Evolutionary conservation across 2,113 vertebrate species (phyloP).

Genomic region (mouse (Mus musculus)): GRCm39 chr4:29068001-29068500

Average conservation of each 20-base stretch:
- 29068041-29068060: not conserved
- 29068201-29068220: not conserved
- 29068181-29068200: not conserved
- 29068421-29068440: slow-evolving; percentile 39
- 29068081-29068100: slow-evolving; percentile 11
- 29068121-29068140: not conserved
- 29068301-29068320: not conserved
- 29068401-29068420: slow-evolving; percentile 21
- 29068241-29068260: slow-evolving; percentile 9
- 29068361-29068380: slow-evolving; percentile 49
- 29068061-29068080: not conserved
- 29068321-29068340: not conserved
- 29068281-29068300: slow-evolving; percentile 34
- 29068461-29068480: slow-evolving; percentile 54
- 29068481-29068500: not conserved
- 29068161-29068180: slow-evolving; percentile 15
- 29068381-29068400: slow-evolving; percentile 36
- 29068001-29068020: not conserved
- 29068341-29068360: slow-evolving; percentile 51
- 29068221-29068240: not conserved
- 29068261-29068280: not conserved
- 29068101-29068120: not conserved
- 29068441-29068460: slow-evolving; percentile 47
- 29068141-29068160: not conserved
- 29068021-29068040: not conserved